These are phyloP conservation scores for Diogma glabrata DNA, from an alignment of 2,888 invertebrate genomes.

Conservation along the genomic window DNA sequence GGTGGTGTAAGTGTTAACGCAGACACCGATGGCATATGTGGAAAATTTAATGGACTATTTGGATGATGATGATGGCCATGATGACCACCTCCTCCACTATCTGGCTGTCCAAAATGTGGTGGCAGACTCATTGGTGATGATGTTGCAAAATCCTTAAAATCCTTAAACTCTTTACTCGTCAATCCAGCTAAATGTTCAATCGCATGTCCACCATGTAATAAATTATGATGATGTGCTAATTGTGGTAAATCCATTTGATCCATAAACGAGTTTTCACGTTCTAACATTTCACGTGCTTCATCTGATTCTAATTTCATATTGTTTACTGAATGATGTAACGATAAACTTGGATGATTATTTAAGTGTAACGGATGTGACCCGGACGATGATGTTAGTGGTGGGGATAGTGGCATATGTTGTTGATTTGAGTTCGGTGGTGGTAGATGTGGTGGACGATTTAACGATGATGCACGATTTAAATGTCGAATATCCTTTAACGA, in stretches of 20 bases:
- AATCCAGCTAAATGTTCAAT: neutral
- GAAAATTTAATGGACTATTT: conserved; percentile 55
- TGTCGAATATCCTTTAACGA: conserved; percentile 36
- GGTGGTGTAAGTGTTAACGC: conserved; percentile 71
- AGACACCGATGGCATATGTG: conserved; percentile 50
- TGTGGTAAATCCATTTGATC: conserved; percentile 36
- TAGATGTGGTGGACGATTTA: conserved; percentile 20
- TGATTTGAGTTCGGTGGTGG: conserved; percentile 7
- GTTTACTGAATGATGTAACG: conserved; percentile 16
- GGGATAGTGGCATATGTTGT: conserved; percentile 15
- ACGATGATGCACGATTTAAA: conserved; percentile 26
- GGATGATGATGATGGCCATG: conserved; percentile 40
- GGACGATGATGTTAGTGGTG: conserved; percentile 20
- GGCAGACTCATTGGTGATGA: conserved; percentile 37
- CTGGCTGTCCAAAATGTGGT: conserved; percentile 33
- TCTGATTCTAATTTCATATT: conserved; percentile 31
- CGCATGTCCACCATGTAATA: conserved; percentile 7
- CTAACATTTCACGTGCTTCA: conserved; percentile 17
- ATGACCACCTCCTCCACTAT: conserved; percentile 34
- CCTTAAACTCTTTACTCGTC: conserved; percentile 5
- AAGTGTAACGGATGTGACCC: conserved; percentile 4
- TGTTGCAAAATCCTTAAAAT: conserved; percentile 31
- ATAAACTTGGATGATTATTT: conserved; percentile 6
- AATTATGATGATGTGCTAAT: conserved; percentile 13
- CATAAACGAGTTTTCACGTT: conserved; percentile 32